These are phyloP conservation scores for Acleris holmiana DNA, from an alignment of 2,888 invertebrate species.

Conservation along the genomic window DNA sequence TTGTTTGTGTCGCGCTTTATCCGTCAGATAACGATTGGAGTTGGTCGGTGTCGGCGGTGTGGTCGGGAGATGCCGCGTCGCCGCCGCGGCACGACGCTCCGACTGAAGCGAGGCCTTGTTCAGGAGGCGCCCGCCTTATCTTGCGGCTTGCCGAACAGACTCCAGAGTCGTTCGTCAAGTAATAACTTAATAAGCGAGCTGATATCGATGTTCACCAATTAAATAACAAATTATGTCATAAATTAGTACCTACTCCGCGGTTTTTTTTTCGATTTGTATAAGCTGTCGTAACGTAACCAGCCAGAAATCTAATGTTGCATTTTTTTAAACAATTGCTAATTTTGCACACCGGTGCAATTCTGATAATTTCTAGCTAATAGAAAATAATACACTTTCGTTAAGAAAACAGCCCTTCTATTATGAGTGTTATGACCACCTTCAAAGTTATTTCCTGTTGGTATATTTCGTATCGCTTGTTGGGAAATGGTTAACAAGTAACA, in stretches of 20 bases:
- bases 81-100: conserved; percentile 45
- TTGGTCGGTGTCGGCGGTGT: conserved; percentile 22
- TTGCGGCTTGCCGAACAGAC: conserved; percentile 64
- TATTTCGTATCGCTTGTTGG: conserved; percentile 5
- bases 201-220: conserved; percentile 56
- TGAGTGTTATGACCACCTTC: background rate
- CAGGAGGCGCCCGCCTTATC: conserved; percentile 77
- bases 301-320: background rate
- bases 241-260: background rate
- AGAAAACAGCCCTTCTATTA: background rate
- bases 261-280: too few species aligned
- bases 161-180: conserved; percentile 65
- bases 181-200: conserved; percentile 61
- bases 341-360: too few species aligned
- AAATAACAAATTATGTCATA: conserved; percentile 38
- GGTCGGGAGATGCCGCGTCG: conserved; percentile 62
- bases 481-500: conserved; percentile 11
- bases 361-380: too few species aligned
- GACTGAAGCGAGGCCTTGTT: conserved; percentile 69
- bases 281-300: too few species aligned
- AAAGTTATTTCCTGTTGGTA: background rate
- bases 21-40: conserved; percentile 62
- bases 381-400: background rate
- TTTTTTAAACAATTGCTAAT: background rate
- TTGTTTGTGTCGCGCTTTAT: conserved; percentile 48